Evolutionary conservation across 2,888 invertebrate species (phyloP), one percentile per base, ranked within the genome.

Genomic region (Lasius fuliginosus): DNA sequence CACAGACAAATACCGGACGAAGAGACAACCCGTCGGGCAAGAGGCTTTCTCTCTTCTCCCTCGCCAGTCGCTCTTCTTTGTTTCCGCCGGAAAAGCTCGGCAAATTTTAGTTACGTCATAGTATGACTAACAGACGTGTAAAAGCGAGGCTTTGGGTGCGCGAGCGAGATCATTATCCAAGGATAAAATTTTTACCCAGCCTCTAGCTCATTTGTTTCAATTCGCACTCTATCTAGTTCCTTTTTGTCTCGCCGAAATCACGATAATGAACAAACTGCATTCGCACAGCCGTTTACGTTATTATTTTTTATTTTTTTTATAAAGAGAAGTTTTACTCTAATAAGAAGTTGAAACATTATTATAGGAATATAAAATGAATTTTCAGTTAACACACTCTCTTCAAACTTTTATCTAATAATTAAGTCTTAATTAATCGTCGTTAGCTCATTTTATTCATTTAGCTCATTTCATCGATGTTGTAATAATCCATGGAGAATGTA

Each of bases 131-230:
- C 83, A 62, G 65, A 71, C 77, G 56, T 58, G 67, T 60, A 81
- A 76, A 79, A 53, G 33, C 74, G 68, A 76, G 36, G 76, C 86
- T 83, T 75, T 68, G 74, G 15, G 4, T 49, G 30, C 30, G 33
- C 49, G 30, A 46, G 23, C 18, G 15, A 60, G 42, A 69, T 79
- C 46, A 79, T 69, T 79, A 71, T 71, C 6, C 71, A 71, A 71
- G 23, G 23, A 71, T 79, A 46, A 60, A 79, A 73, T 36, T 58
- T 71, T 60, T 71, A 46, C 42, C 23, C 11, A 68, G 23, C 30
- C 46, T 49, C 23, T 36, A 23, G 3, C 40, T 69, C 42, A 27
- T 33, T 30, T 69, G 77, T 69, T 79, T 69, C 18, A 69, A 42
- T 58, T 23, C 36, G 18, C 11, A 18, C 23, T 30, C 53, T 12